A percentile compares a stretch with the other conserved stretches of the same genome.
These are phyloP conservation scores for chimpanzee (Pan troglodytes) DNA, from an alignment of 2,113 vertebrate species.

Conservation along the genomic window DNA sequence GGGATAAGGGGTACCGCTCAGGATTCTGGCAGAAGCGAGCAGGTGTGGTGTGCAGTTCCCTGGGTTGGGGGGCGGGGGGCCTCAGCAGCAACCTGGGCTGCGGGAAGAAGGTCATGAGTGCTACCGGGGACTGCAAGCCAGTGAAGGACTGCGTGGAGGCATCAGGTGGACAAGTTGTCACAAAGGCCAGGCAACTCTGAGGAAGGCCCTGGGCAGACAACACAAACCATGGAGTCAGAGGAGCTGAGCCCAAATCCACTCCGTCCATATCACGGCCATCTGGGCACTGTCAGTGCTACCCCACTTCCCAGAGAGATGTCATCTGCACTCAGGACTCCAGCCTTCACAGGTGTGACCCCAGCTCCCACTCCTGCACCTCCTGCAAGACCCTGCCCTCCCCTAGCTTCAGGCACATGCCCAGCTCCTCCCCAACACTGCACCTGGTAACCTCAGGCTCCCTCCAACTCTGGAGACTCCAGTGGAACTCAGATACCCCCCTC, in stretches of 20 bases:
- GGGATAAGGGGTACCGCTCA: too few relatives aligned
- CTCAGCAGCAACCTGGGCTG: neutral
- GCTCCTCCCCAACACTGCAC: neutral
- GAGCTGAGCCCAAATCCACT: neutral
- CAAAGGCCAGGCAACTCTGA: neutral
- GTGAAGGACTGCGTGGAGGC: neutral
- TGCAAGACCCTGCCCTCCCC: fast-evolving
- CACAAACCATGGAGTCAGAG: neutral
- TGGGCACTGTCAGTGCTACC: neutral
- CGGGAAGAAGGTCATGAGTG: too few relatives aligned
- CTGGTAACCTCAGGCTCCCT: neutral
- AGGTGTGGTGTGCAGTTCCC: too few relatives aligned
- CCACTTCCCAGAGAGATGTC: neutral
- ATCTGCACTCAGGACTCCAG: neutral
- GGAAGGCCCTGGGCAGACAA: neutral
- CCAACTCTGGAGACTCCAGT: neutral
- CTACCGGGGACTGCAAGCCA: neutral
- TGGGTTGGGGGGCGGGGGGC: neutral
- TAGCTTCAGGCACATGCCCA: neutral
- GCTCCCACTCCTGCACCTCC: neutral
- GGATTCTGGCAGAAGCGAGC: neutral
- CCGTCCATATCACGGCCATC: too few relatives aligned
- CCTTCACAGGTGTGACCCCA: neutral
- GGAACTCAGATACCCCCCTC: neutral
- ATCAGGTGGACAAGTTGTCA: neutral